These are phyloP conservation scores for Anthopleura sola DNA, from an alignment of 64 coral and sea anemone species.

Conservation along the genomic window DNA sequence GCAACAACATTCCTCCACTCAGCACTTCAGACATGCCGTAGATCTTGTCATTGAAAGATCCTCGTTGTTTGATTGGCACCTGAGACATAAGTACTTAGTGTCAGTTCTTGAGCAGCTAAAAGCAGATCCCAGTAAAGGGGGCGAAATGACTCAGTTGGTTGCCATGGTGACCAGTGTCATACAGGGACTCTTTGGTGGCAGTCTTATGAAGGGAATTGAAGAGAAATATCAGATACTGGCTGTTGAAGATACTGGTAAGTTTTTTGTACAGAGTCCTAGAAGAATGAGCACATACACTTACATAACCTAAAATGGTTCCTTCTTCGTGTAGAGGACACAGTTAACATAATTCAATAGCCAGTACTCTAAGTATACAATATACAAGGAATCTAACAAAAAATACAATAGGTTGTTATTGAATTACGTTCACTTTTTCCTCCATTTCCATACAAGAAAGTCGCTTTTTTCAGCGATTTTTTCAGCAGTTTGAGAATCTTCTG, in stretches of 20 bases:
- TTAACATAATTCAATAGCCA: no score
- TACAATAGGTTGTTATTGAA: no score
- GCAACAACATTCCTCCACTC: not conserved
- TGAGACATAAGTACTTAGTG: conserved; percentile 22
- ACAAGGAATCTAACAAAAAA: no score
- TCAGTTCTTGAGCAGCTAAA: conserved; percentile 8
- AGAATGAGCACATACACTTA: no score
- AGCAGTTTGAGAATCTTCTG: no score
- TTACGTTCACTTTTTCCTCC: no score
- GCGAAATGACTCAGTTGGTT: not conserved
- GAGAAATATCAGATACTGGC: not conserved
- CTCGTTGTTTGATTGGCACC: conserved; percentile 38
- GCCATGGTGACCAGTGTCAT: not conserved
- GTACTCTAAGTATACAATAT: no score
- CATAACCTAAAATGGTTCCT: no score
- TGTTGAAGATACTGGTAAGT: not conserved
- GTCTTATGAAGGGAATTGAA: not conserved
- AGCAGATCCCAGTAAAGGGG: not conserved
- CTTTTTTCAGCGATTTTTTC: no score
- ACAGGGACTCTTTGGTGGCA: not conserved
- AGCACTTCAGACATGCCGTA: conserved; percentile 16
- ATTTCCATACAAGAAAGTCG: no score
- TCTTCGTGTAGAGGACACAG: no score
- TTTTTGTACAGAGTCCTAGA: no score
- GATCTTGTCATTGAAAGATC: conserved; percentile 41